Percentiles rank a stretch among this genome's conserved stretches.
phyloP scores from a whole-genome alignment of 2,888 invertebrate species.

The Gibbula magus region DNA sequence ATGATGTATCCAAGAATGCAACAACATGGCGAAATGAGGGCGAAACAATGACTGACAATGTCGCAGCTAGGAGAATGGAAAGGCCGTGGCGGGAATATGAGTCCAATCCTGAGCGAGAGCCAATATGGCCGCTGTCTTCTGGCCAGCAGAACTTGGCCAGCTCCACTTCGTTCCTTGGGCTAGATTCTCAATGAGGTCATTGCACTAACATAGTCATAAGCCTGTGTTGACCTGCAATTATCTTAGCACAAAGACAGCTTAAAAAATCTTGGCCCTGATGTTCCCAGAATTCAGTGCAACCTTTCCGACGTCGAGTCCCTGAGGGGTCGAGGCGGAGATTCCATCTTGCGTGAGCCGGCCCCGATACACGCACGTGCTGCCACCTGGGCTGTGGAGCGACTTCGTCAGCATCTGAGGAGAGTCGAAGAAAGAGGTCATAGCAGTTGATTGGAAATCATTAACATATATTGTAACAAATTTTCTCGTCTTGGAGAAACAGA shows the following conservation, averaged over 20 bases:
- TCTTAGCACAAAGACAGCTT: too few relatives aligned
- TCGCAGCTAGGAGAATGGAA: slow-evolving; percentile 1
- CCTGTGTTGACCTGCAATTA: too few relatives aligned
- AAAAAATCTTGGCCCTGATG: not conserved
- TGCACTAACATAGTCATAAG: too few relatives aligned
- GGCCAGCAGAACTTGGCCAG: slow-evolving; percentile 17
- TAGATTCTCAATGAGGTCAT: too few relatives aligned
- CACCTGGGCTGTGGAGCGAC: not conserved
- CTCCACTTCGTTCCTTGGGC: not conserved
- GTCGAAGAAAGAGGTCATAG: too few relatives aligned
- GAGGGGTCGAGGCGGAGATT: not conserved
- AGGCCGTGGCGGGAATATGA: too few relatives aligned
- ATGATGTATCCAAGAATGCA: not conserved
- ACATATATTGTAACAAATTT: too few relatives aligned
- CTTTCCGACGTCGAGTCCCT: not conserved
- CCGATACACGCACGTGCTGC: slow-evolving; percentile 15
- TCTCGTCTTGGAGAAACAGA: too few relatives aligned
- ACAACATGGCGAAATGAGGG: not conserved
- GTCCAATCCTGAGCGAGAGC: not conserved
- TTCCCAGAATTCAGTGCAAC: slow-evolving; percentile 8
- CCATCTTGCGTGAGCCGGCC: not conserved
- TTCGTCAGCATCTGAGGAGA: not conserved
- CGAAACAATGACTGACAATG: slow-evolving; percentile 12
- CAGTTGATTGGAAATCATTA: too few relatives aligned
- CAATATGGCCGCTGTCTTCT: slow-evolving; percentile 4